Evolutionary conservation across 2,113 vertebrate species (phyloP), one percentile per base, ranked within the genome.

Genomic region (Rafetus swinhoei): DNA sequence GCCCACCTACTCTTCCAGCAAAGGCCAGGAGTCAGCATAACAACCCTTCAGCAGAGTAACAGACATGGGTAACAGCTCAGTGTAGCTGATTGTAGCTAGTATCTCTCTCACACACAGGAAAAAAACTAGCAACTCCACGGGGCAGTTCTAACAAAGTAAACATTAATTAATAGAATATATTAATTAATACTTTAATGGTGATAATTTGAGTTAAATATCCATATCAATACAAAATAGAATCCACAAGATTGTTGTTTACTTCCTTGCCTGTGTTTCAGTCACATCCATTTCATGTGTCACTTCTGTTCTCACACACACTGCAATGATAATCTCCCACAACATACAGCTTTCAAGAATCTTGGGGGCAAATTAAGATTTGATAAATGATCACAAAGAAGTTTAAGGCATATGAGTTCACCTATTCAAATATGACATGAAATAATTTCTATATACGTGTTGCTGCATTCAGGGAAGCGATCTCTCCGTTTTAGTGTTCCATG

Each of bases 131-230:
- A 72, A 88, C 21, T 50, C 29, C 69, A 32, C 59, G 53, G 59
- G 80, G 53, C 24, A 86, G 22, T 69, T 94, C 53, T 89, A 69
- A 90, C 83, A 52, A 90, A 53, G 10, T 88, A 95, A 96, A 96
- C 95, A 88, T 60, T 59, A 91, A 14, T 85, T 84, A 93, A 52
- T 4, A 6, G 55, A 89, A 53, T 91, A 84, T 79, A 87, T 83
- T 69, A 76, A 77, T 76, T 74, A 91, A 10, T 86, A 32, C 65
- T n/a, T 94, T 92, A 9, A 77, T 56, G 53, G 11, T 82, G 35
- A 32, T 59, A 9, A 85, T 18, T 90, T 0, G 54, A 57, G 53
- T 88, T 97, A 62, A 39, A 2, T 93, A 90, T 85, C 89, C 55
- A 50, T 69, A 85, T 8, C 57, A 69, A 82, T 50, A 55, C 10